Percentiles rank a stretch among this genome's conserved stretches.
phyloP scores from a whole-genome alignment of 2,888 invertebrate species.

The Ornithoptera alexandrae region DNA sequence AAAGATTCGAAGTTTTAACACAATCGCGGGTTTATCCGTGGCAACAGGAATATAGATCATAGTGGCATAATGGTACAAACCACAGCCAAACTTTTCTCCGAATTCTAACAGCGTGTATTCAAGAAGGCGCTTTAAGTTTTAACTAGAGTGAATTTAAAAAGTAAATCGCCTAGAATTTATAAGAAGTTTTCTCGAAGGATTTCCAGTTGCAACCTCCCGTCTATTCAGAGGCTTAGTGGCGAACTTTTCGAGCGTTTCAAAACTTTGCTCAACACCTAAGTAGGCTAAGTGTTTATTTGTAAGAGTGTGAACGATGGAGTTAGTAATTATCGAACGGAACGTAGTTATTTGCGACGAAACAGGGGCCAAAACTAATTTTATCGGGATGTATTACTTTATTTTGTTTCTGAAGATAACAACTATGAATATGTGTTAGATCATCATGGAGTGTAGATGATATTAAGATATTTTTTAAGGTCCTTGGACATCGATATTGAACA shows the following conservation, averaged over 20 bases:
- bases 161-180: constrained; percentile 29
- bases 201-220: constrained; percentile 27
- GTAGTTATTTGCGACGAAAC: background rate
- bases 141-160: constrained; percentile 28
- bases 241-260: constrained; percentile 24
- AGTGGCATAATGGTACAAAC: constrained; percentile 3
- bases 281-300: constrained; percentile 26
- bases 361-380: background rate
- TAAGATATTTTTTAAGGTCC: background rate
- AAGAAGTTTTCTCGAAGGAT: constrained; percentile 25
- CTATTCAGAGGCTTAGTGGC: constrained; percentile 28
- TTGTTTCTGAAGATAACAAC: too few species aligned
- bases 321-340: constrained; percentile 1
- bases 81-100: constrained; percentile 11
- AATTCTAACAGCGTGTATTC: constrained; percentile 20
- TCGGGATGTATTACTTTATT: background rate
- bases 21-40: too few species aligned
- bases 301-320: constrained; percentile 6
- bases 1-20: too few species aligned
- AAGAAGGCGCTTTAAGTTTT: constrained; percentile 25
- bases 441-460: background rate
- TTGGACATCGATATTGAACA: too few species aligned
- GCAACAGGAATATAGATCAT: background rate
- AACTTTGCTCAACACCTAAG: constrained; percentile 26
- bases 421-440: background rate